Evolutionary conservation across 1,140 invertebrate species (phyloP), one percentile per base, ranked within the genome.

Genomic region (Hetaerina americana): DNA sequence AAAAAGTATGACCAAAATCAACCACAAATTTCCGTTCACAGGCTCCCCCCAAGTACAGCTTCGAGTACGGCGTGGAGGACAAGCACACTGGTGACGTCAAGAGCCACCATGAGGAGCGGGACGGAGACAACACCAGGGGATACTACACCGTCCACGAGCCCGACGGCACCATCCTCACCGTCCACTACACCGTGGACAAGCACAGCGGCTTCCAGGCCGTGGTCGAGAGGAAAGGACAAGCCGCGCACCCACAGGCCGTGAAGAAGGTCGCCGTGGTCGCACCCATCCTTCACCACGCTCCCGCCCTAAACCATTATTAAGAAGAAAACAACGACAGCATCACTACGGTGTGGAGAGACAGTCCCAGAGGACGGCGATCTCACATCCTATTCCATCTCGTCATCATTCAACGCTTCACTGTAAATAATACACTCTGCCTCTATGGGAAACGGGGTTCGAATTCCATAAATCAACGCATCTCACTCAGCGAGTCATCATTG

Each of bases 11-110:
- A n/a, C n/a, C n/a, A n/a, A n/a, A n/a, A n/a, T n/a, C n/a, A n/a
- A n/a, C n/a, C n/a, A n/a, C n/a, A n/a, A n/a, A n/a, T n/a, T n/a
- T n/a, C 10, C 22, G 15, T 5, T 57, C 40, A 1, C 10, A 57
- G 40, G 40, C 40, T 57, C 40, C 40, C 22, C 86, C 86, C 74
- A 85, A 85, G 78, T 87, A 87, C 71, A 29, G 28, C 15, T 75
- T 66, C 68, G 70, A 70, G 28, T 75, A 75, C 71, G 68, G 68
- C 27, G 73, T 75, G 24, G 69, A 71, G 22, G 73, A 75, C 27
- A 22, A 70, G 8, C 26, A 66, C 27, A 75, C 75, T 28, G 75
- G 75, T 24, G 75, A 75, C 70, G 66, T 68, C 68, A 75, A 75
- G 68, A 73, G 71, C 31, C 75, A 75, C 26, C 66, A 70, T 57